Conservation (phyloP, 2,888 invertebrate species). For the Pseudanteris insignis region DNA sequence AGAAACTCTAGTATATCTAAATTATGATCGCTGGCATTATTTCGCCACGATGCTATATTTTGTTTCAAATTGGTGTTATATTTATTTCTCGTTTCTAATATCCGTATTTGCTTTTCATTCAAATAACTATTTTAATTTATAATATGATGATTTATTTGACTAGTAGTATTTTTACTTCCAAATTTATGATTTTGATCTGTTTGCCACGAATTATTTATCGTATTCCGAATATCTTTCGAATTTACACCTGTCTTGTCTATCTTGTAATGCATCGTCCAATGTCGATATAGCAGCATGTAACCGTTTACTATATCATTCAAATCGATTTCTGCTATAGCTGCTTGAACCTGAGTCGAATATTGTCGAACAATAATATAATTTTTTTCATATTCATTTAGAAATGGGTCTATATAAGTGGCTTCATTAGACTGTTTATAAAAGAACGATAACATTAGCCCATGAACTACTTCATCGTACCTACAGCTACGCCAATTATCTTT, state of each 20-base stretch:
- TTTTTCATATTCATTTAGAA: slow-evolving; percentile 1
- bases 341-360: background rate
- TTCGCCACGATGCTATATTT: background rate
- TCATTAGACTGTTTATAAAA: slow-evolving; percentile 6
- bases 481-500: slow-evolving; percentile 10
- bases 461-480: too few relatives aligned
- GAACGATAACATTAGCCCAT: too few relatives aligned
- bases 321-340: background rate
- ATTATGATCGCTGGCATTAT: background rate
- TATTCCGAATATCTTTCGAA: too few relatives aligned
- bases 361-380: slow-evolving; percentile 5
- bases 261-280: slow-evolving; percentile 2
- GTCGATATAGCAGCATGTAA: background rate
- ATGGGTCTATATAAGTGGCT: slow-evolving; percentile 2
- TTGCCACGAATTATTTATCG: too few relatives aligned
- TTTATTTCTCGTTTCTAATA: too few relatives aligned
- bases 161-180: background rate
- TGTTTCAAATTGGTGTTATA: background rate
- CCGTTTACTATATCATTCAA: slow-evolving; percentile 2
- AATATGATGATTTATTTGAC: background rate
- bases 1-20: too few relatives aligned
- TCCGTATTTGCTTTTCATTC: too few relatives aligned
- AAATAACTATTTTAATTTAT: background rate
- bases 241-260: too few relatives aligned
- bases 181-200: too few relatives aligned